Evolutionary conservation across 2,888 invertebrate species (phyloP), one percentile per base, ranked within the genome.

Genomic region (Lepidochrysops patricia): DNA sequence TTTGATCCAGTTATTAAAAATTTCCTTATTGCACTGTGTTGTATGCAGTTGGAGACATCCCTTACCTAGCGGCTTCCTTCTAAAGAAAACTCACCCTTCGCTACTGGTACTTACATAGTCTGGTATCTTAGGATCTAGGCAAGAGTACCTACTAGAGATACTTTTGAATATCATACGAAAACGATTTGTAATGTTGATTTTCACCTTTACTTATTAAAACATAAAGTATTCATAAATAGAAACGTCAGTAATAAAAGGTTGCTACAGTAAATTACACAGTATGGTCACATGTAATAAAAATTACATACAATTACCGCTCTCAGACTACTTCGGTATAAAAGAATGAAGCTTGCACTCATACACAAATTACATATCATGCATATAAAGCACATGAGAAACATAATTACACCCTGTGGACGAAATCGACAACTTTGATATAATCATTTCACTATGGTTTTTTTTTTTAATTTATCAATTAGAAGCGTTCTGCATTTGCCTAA

Each of bases 311-410:
- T 43, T 43, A 43, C 43, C 9, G 19, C 43, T 43, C 43, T 4
- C 43, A 19, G 43, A 23, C 37, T 43, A 43, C 37, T 43, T 43
- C 15, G 13, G 37, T 2, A 35, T 4, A n/a, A 26, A 12, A 26
- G 13, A 50, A 26, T 6, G 4, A 13, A n/a, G 49, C 25, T 26
- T 26, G 25, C 4, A 19, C 50, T 34, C 35, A n/a, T 49, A 32
- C 32, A 58, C 50, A 58, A 58, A 59, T 59, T 59, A 59, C 26
- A 52, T 34, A 52, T 19, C 35, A 34, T 15, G 43, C 58, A 49
- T 29, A 48, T 15, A 29, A 29, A 15, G 50, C 35, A 50, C 35
- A 34, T 58, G 19, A 52, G 25, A 58, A 58, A 50, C 50, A 35
- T 35, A 50, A 58, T 52, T 12, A 50, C 49, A 59, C 34, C 49